These are phyloP conservation scores for Pangasianodon hypophthalmus DNA, from an alignment of 2,113 vertebrate genomes.

Conservation along the genomic window DNA sequence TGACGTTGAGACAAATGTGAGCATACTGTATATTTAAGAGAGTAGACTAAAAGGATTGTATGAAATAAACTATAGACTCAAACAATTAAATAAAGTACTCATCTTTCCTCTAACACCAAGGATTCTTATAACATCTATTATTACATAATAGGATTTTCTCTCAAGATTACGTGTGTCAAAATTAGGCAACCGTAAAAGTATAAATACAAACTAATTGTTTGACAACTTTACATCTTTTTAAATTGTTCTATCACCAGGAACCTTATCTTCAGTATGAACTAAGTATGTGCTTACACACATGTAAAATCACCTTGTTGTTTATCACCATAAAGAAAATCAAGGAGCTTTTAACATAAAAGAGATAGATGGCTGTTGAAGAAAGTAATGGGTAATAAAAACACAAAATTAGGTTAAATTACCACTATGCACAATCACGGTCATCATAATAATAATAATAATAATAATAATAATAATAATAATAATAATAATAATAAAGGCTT, in stretches of 20 bases:
- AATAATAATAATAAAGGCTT: too few species aligned
- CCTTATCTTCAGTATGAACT: background rate
- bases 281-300: background rate
- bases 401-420: too few species aligned
- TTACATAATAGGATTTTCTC: background rate
- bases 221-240: background rate
- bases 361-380: too few species aligned
- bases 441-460: too few species aligned
- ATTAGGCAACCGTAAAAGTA: background rate
- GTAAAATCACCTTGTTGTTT: too few species aligned
- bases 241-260: background rate
- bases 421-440: too few species aligned
- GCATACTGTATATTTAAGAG: background rate
- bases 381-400: too few species aligned
- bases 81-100: background rate
- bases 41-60: background rate
- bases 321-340: background rate
- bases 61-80: background rate
- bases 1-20: background rate
- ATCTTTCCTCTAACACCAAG: background rate
- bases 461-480: too few species aligned
- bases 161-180: too few species aligned
- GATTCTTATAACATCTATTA: background rate
- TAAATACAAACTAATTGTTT: background rate
- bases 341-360: too few species aligned